Percentiles rank a stretch among this genome's conserved stretches.
Conservation (phyloP, 1,140 invertebrate species). For the Apis florea region DNA sequence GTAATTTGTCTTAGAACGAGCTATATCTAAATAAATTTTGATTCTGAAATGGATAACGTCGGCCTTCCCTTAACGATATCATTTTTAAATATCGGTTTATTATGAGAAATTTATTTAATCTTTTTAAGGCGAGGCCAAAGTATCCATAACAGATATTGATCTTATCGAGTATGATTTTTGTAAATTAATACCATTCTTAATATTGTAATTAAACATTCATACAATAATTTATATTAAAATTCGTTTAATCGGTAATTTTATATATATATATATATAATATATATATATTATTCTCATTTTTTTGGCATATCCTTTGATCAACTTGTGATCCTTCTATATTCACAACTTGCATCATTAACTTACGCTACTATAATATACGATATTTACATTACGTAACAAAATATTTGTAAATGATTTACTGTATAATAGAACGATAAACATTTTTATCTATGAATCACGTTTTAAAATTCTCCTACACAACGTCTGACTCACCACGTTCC, state of each 20-base stretch:
- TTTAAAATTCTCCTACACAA: constrained; percentile 18
- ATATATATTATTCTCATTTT: constrained; percentile 73
- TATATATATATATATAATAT: constrained; percentile 72
- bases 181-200: constrained; percentile 7
- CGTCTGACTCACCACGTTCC: constrained; percentile 23
- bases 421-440: constrained; percentile 57
- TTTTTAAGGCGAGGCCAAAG: constrained; percentile 78
- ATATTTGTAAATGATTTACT: constrained; percentile 67
- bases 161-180: constrained; percentile 36
- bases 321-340: constrained; percentile 51
- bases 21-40: constrained; percentile 37
- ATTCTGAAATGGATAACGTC: constrained; percentile 75
- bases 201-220: constrained; percentile 6
- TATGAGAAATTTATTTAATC: constrained; percentile 36
- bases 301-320: constrained; percentile 79
- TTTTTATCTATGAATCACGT: constrained; percentile 22
- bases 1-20: constrained; percentile 17
- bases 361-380: constrained; percentile 49
- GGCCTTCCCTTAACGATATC: constrained; percentile 74
- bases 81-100: constrained; percentile 26
- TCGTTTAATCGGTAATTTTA: constrained; percentile 59
- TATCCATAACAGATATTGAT: constrained; percentile 70
- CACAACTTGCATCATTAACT: constrained; percentile 22
- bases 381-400: constrained; percentile 68
- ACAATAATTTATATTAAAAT: constrained; percentile 35